phyloP scores from a whole-genome alignment of 1,140 invertebrate species.

The Dreissena rostriformis region DNA sequence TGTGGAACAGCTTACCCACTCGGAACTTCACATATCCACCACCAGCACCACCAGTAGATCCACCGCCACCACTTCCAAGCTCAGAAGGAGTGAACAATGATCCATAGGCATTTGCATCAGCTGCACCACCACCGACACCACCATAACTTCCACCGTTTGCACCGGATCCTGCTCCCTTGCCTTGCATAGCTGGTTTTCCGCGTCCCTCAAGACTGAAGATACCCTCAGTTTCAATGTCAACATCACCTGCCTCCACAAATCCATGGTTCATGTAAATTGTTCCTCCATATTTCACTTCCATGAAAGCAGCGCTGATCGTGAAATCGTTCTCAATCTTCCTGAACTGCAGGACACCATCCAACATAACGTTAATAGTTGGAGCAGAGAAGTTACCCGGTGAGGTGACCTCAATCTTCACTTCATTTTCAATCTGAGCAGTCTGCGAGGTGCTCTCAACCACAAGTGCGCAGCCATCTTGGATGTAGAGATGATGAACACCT shows the following conservation, averaged over 20 bases:
- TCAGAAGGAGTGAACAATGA: constrained; percentile 69
- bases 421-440: constrained; percentile 71
- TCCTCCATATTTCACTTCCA: constrained; percentile 71
- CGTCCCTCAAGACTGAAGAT: constrained; percentile 64
- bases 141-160: constrained; percentile 69
- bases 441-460: constrained; percentile 65
- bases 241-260: constrained; percentile 67
- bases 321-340: constrained; percentile 61
- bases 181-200: constrained; percentile 57
- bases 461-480: constrained; percentile 65
- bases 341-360: constrained; percentile 64
- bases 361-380: constrained; percentile 68
- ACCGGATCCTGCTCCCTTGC: constrained; percentile 59
- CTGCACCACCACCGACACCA: constrained; percentile 61
- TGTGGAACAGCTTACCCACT: constrained; percentile 64
- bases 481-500: constrained; percentile 72
- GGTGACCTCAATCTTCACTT: constrained; percentile 61
- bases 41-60: constrained; percentile 62
- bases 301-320: constrained; percentile 66
- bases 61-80: constrained; percentile 71
- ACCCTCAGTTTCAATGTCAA: constrained; percentile 69
- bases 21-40: constrained; percentile 70
- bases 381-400: constrained; percentile 70
- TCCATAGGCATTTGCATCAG: constrained; percentile 62
- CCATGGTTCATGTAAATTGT: constrained; percentile 72